phyloP scores from a whole-genome alignment of 2,113 vertebrate genomes.

The Cygnus buccinator region DNA sequence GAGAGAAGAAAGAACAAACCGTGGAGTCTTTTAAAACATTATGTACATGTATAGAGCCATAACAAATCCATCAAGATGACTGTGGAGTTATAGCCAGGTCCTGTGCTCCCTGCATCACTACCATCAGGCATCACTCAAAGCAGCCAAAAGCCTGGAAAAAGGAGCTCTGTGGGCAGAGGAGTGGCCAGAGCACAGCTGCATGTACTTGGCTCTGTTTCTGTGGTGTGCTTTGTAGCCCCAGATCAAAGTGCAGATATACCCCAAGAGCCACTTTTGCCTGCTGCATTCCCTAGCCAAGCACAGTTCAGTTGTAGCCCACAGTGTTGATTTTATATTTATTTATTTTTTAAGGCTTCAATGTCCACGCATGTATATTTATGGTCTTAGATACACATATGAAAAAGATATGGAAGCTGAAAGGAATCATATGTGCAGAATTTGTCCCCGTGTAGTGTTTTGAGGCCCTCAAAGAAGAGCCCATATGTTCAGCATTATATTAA shows the following conservation, averaged over 20 bases:
- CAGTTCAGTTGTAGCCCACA: neutral
- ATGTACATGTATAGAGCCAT: neutral
- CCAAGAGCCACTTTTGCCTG: neutral
- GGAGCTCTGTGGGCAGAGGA: neutral
- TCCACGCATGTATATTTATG: neutral
- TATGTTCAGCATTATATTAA: conserved; percentile 35
- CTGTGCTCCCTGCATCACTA: neutral
- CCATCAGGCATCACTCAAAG: neutral
- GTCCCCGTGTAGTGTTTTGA: neutral
- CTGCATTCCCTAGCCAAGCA: neutral
- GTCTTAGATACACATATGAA: neutral
- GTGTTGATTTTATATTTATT: too few species aligned
- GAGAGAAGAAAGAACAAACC: neutral
- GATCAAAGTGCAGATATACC: neutral
- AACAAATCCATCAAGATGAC: neutral
- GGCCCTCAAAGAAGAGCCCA: neutral
- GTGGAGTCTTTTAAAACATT: neutral
- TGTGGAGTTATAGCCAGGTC: neutral
- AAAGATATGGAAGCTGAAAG: neutral
- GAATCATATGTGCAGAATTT: neutral
- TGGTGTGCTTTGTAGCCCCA: neutral
- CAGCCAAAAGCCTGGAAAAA: neutral
- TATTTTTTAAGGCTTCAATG: neutral
- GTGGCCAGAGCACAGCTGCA: neutral
- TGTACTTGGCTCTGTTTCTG: neutral